Base-by-base conservation (phyloP, 2,888 invertebrate species). In the Temnothorax unifasciatus region DNA sequence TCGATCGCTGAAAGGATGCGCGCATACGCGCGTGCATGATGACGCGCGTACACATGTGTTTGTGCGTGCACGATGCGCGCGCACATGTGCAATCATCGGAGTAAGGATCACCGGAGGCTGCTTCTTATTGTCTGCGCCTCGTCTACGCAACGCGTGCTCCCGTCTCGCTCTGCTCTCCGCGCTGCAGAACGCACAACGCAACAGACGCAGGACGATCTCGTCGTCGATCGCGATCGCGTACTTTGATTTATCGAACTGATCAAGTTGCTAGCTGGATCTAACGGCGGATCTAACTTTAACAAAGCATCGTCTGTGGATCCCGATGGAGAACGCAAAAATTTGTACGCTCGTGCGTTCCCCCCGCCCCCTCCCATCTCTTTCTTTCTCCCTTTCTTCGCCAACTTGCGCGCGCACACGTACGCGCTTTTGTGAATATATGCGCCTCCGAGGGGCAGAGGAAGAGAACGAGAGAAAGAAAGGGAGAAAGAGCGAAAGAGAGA, bases 61-160 rank as follows among this genome's bases (percentile, higher is more conserved):
- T 11, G 74, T 47, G 64, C 41, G 75, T 44, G 52, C 68, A 18
- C 54, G 54, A 47, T 64, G 73, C 73, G 83, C 71, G 85, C 68
- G 81, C 73, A 25, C 18, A 25, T 41, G 47, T 63, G 73, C 68
- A 68, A n/a, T 64, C 84, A 86, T 84, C 87, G 87, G 87, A 84
- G 86, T 87, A 88, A 90, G 87, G 87, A 87, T 89, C 89, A 88
- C 89, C 86, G 85, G 88, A 89, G 92, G 85, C 89, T 88, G 89
- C 81, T 87, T 88, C 90, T 85, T 89, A 69, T 89, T 89, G 92
- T 92, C 92, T 92, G 91, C 86, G 82, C 85, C 83, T 87, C 77
- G 91, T 90, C 91, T 92, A 87, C 88, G 82, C 57, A 81, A 86
- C 85, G 84, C 83, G 86, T 64, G 34, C 63, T 75, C 64, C 25